Evolutionary conservation across 2,888 invertebrate species (phyloP).

Genomic region (Limnephilus lunatus): DNA sequence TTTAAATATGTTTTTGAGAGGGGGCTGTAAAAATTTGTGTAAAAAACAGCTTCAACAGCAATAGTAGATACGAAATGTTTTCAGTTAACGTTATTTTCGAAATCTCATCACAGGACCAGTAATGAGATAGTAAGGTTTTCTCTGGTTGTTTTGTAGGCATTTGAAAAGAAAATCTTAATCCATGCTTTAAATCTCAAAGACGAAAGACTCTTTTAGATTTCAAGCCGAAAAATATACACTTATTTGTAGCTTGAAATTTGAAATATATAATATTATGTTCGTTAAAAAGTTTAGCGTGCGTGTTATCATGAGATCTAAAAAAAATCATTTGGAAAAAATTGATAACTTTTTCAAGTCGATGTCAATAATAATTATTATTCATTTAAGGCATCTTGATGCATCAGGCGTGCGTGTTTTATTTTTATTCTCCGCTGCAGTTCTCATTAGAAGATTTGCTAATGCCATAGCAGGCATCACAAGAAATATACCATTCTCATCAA

Average conservation of each 20-base stretch:
- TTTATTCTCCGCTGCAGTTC: background rate
- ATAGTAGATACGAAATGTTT: background rate
- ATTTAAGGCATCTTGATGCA: background rate
- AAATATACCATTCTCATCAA: slow-evolving; percentile 1
- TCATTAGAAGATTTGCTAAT: background rate
- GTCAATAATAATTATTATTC: background rate
- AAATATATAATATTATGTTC: too few relatives aligned
- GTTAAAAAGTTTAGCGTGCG: too few relatives aligned
- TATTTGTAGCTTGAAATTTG: too few relatives aligned
- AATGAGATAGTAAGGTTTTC: background rate
- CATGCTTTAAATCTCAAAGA: background rate
- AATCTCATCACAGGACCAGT: background rate
- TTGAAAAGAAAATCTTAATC: background rate
- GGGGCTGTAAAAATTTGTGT: background rate
- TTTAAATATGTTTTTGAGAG: background rate
- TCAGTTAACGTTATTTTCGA: background rate
- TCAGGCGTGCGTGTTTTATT: background rate
- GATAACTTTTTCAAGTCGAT: too few relatives aligned
- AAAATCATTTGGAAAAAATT: too few relatives aligned
- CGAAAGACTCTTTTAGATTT: background rate
- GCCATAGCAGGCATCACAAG: background rate
- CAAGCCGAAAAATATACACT: background rate
- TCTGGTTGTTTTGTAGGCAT: background rate
- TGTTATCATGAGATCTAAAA: too few relatives aligned
- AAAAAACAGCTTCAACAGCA: too few relatives aligned